phyloP scores from a whole-genome alignment of 2,888 invertebrate species.

The Tinea pellionella region DNA sequence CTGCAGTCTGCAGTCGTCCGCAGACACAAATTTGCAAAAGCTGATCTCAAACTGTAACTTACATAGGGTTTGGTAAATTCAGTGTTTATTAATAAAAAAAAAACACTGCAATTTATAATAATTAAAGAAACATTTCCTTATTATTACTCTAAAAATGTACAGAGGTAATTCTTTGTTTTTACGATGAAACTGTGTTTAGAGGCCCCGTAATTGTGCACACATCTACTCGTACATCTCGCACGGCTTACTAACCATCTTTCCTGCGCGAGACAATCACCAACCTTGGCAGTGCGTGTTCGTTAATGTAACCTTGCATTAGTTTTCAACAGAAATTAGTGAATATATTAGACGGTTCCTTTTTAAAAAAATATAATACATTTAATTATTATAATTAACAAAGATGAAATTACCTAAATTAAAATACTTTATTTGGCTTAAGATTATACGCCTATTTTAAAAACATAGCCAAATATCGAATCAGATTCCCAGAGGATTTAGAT shows the following conservation, averaged over 20 bases:
- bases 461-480: too few species aligned
- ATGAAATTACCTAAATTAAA: too few species aligned
- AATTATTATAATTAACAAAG: too few species aligned
- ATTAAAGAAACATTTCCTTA: not conserved
- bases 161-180: not conserved
- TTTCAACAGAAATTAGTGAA: slow-evolving; percentile 42
- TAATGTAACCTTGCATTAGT: slow-evolving; percentile 46
- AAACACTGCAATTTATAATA: too few species aligned
- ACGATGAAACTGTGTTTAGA: slow-evolving; percentile 63
- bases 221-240: not conserved
- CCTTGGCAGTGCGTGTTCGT: slow-evolving; percentile 53
- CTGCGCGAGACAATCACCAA: slow-evolving; percentile 48
- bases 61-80: too few species aligned
- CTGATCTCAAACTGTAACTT: too few species aligned
- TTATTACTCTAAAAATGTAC: not conserved
- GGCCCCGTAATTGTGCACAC: slow-evolving; percentile 56
- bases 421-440: too few species aligned
- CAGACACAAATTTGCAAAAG: too few species aligned
- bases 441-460: too few species aligned
- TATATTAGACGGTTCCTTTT: slow-evolving; percentile 20
- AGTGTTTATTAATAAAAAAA: too few species aligned
- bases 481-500: too few species aligned
- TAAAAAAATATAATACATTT: not conserved
- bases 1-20: too few species aligned
- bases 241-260: slow-evolving; percentile 33